A percentile compares a stretch with the other conserved stretches of the same genome.
These are phyloP conservation scores for Petrolisthes cinctipes DNA, from an alignment of 2,888 invertebrate species.

Conservation along the genomic window DNA sequence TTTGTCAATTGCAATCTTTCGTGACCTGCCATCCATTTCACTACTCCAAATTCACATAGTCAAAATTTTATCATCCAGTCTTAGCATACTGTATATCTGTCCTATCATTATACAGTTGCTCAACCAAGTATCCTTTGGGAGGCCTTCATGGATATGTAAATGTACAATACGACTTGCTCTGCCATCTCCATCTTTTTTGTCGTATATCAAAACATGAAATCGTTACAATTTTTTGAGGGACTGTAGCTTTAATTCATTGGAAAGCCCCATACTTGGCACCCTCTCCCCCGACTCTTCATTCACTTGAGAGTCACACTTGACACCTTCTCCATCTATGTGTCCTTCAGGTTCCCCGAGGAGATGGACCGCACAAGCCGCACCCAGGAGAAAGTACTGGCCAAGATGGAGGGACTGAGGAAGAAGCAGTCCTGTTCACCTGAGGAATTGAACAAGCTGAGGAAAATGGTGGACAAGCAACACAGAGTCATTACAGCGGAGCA, in stretches of 20 bases:
- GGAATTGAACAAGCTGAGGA: constrained; percentile 49
- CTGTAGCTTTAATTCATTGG: no score
- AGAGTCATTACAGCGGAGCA: constrained; percentile 37
- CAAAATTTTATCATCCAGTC: no score
- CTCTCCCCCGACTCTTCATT: background rate
- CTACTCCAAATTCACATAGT: no score
- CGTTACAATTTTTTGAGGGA: background rate
- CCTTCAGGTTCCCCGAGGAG: constrained; percentile 38
- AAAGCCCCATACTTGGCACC: no score
- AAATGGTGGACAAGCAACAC: constrained; percentile 56
- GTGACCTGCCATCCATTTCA: no score
- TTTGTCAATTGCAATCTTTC: no score
- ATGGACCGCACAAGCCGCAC: constrained; percentile 44
- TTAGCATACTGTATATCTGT: no score
- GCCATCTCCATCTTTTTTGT: no score
- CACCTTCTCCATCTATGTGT: background rate
- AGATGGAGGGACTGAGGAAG: constrained; percentile 55
- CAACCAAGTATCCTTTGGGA: no score
- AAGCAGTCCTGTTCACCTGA: constrained; percentile 49
- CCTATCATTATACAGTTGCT: no score
- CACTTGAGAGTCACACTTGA: background rate
- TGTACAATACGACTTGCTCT: no score
- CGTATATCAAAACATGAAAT: background rate
- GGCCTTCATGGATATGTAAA: no score
- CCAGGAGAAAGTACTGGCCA: constrained; percentile 54